Evolutionary conservation across 2,797 vertebrate genomes (phyloP).

Genomic region (Phalanger gymnotis): DNA sequence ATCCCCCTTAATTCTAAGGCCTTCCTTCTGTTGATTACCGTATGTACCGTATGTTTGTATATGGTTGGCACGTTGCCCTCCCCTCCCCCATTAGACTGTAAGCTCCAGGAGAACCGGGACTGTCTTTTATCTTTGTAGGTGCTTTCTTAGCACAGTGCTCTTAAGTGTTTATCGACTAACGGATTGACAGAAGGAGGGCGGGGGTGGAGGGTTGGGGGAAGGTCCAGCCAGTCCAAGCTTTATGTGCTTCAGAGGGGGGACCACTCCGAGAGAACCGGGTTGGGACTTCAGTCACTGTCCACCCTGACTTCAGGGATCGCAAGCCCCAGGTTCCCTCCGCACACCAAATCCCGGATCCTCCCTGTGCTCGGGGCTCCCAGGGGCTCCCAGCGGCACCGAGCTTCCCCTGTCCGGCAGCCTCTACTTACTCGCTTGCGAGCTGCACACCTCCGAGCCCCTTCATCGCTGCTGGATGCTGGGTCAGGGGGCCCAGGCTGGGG

Average conservation of each 20-base stretch:
- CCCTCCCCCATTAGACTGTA: neutral
- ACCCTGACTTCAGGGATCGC: neutral
- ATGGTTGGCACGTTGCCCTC: neutral
- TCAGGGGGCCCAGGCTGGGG: slow-evolving; percentile 17
- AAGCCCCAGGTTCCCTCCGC: too few relatives aligned
- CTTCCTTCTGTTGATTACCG: neutral
- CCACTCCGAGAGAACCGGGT: neutral
- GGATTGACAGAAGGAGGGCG: neutral
- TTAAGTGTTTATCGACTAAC: slow-evolving; percentile 34
- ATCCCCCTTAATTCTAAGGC: neutral
- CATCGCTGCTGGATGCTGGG: slow-evolving; percentile 54
- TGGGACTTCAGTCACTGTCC: too few relatives aligned
- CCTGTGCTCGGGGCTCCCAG: neutral
- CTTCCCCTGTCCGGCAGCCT: neutral
- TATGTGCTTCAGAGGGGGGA: neutral
- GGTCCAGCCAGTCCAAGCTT: neutral
- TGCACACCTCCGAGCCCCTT: slow-evolving; percentile 73
- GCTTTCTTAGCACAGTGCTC: neutral
- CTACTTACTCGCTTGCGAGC: slow-evolving; percentile 80
- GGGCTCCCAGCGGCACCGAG: neutral
- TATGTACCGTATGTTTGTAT: neutral
- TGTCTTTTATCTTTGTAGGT: neutral
- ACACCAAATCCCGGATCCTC: too few relatives aligned
- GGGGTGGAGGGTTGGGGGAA: neutral
- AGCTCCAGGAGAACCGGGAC: neutral